Evolutionary conservation across 2,113 vertebrate genomes (phyloP).

Genomic region (Austrofundulus limnaeus): DNA sequence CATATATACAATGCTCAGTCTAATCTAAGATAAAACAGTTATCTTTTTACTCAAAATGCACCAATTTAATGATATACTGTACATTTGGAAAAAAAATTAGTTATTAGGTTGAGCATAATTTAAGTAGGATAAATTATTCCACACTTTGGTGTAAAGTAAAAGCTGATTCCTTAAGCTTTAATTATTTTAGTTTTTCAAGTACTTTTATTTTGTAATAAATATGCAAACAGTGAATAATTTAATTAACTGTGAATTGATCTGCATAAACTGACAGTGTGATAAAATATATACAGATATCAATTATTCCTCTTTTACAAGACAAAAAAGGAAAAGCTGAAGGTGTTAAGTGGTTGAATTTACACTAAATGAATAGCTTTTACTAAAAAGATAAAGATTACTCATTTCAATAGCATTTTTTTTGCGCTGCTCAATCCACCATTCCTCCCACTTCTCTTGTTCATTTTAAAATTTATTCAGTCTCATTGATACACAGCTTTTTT

Average conservation of each 20-base stretch:
- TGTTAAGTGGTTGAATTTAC: constrained; percentile 6
- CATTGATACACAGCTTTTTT: constrained; percentile 28
- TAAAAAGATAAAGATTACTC: background rate
- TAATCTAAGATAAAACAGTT: background rate
- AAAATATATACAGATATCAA: background rate
- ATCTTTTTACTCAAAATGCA: too few species aligned
- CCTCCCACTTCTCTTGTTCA: constrained; percentile 7
- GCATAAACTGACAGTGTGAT: background rate
- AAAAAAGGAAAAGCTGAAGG: background rate
- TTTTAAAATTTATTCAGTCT: constrained; percentile 6
- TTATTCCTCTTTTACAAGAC: background rate
- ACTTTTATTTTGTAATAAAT: background rate
- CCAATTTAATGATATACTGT: too few species aligned
- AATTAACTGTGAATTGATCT: background rate
- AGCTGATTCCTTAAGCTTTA: too few species aligned
- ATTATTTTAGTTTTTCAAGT: background rate
- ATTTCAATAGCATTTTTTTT: constrained; percentile 1
- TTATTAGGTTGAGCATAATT: background rate
- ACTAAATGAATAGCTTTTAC: background rate
- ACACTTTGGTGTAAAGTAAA: background rate
- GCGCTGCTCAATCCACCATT: constrained; percentile 8
- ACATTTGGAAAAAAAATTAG: too few species aligned
- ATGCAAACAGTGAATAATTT: background rate
- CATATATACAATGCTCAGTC: background rate
- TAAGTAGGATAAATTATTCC: background rate